Percentiles rank a stretch among this genome's conserved stretches.
phyloP scores from a whole-genome alignment of 2,797 vertebrate species.

The Pitangus sulphuratus region DNA sequence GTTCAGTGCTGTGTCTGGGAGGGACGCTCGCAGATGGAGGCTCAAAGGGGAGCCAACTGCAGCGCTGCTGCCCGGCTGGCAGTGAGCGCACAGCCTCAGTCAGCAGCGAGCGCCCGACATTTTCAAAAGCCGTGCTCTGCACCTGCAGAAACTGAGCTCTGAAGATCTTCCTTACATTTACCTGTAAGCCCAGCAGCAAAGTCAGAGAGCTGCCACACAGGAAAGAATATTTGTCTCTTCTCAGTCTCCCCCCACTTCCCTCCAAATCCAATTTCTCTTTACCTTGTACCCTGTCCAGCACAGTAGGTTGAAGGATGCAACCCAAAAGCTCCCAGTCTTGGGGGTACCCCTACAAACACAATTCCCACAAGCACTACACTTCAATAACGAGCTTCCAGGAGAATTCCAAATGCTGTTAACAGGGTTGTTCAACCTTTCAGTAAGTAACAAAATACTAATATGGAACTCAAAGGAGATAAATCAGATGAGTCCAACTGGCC shows the following conservation, averaged over 20 bases:
- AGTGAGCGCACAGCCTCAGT: fast-evolving
- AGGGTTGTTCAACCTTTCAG: not conserved
- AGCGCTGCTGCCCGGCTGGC: not conserved
- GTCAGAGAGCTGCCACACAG: not conserved
- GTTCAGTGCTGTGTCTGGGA: not conserved
- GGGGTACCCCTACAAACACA: not conserved
- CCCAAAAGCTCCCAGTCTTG: not conserved
- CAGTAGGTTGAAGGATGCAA: not conserved
- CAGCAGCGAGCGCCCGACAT: not conserved
- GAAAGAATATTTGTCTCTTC: not conserved
- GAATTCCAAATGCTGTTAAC: not conserved
- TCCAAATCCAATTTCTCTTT: not conserved
- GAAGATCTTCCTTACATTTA: not conserved
- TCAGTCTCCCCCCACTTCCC: not conserved
- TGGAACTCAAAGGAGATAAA: not conserved
- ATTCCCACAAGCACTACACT: not conserved
- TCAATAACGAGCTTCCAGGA: not conserved
- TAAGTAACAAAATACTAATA: not conserved
- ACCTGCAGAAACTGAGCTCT: not conserved
- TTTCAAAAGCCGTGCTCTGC: not conserved
- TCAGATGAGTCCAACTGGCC: not conserved
- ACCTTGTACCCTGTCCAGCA: not conserved
- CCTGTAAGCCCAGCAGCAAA: not conserved
- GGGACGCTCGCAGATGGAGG: not conserved
- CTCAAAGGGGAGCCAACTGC: not conserved